Percentiles rank a stretch among this genome's conserved stretches.
Evolutionary conservation across 1,140 invertebrate genomes (phyloP).

Genomic region (Sitophilus oryzae): DNA sequence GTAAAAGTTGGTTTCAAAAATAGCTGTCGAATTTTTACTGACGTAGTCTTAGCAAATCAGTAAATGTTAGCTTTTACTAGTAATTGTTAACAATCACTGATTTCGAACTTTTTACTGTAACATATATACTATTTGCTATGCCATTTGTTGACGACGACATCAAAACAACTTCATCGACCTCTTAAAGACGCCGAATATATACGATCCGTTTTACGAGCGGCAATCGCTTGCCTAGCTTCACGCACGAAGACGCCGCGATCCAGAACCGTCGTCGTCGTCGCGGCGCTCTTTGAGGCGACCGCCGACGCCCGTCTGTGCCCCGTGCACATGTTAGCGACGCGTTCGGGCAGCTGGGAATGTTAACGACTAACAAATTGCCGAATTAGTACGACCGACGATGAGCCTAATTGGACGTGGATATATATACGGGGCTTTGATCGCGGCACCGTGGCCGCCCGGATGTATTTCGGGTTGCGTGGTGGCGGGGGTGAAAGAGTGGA

Average conservation of each 20-base stretch:
- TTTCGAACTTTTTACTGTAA: no score
- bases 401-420: slow-evolving; percentile 44
- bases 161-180: background rate
- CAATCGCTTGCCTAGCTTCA: background rate
- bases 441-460: background rate
- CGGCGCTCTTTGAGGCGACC: background rate
- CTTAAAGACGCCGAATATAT: background rate
- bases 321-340: slow-evolving; percentile 42
- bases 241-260: background rate
- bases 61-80: no score
- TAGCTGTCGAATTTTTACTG: no score
- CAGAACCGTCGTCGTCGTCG: background rate
- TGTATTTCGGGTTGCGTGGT: background rate
- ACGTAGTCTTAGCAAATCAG: no score
- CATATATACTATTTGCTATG: no score
- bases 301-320: slow-evolving; percentile 30
- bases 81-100: no score
- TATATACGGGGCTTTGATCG: slow-evolving; percentile 22
- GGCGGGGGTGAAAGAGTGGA: background rate
- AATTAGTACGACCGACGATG: slow-evolving; percentile 40
- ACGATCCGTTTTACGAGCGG: background rate
- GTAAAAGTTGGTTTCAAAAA: no score
- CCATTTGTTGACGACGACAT: no score
- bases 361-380: slow-evolving; percentile 46
- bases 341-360: slow-evolving; percentile 44